A percentile compares a stretch with the other conserved stretches of the same genome.
Conservation (phyloP, 2,888 invertebrate genomes). For the Hemithea aestivaria region DNA sequence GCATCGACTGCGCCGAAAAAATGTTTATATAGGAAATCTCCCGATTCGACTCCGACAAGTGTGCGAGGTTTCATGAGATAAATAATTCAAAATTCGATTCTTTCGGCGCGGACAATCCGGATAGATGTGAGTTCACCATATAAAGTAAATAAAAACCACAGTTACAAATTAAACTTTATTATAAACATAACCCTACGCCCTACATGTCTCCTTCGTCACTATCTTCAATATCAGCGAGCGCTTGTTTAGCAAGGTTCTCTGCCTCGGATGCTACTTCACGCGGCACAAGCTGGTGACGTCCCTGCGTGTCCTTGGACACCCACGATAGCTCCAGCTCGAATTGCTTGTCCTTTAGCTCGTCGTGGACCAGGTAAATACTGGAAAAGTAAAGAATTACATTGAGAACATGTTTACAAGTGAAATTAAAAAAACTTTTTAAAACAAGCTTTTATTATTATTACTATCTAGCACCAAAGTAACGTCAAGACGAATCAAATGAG, state of each 20-base stretch:
- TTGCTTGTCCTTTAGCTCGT: constrained; percentile 96
- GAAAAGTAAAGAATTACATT: constrained; percentile 34
- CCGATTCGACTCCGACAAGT: too few species aligned
- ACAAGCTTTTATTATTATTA: too few species aligned
- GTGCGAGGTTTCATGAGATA: too few species aligned
- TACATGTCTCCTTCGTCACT: constrained; percentile 88
- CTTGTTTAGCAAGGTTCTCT: constrained; percentile 93
- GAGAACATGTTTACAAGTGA: too few species aligned
- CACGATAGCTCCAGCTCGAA: constrained; percentile 97
- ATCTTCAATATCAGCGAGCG: constrained; percentile 91
- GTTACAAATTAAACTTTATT: constrained; percentile 57
- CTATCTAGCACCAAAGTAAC: too few species aligned
- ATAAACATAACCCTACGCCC: constrained; percentile 37
- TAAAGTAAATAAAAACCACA: constrained; percentile 18
- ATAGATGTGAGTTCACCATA: too few species aligned
- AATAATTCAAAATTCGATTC: too few species aligned
- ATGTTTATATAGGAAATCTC: too few species aligned
- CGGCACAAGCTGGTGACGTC: constrained; percentile 90
- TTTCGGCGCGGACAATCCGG: too few species aligned
- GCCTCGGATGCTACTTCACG: constrained; percentile 86
- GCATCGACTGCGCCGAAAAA: too few species aligned
- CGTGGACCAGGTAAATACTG: constrained; percentile 93
- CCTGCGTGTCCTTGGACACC: constrained; percentile 90
- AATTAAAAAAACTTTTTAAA: too few species aligned
- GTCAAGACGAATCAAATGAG: too few species aligned